These are phyloP conservation scores for Pherbina coryleti DNA, from an alignment of 2,888 invertebrate species.

Conservation along the genomic window DNA sequence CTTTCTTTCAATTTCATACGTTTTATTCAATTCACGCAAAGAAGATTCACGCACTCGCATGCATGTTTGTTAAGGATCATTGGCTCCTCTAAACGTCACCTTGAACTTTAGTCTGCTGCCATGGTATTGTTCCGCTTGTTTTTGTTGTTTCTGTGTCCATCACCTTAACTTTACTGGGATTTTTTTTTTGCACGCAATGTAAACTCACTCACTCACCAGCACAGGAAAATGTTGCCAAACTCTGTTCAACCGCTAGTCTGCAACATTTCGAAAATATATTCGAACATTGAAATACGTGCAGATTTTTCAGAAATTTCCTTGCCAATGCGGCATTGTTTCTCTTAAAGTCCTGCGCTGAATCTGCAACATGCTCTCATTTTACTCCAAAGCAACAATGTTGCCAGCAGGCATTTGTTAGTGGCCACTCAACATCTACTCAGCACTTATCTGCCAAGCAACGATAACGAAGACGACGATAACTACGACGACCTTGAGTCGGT, in stretches of 20 bases:
- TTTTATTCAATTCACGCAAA: background rate
- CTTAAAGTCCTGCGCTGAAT: conserved; percentile 20
- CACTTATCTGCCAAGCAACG: background rate
- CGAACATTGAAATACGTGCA: background rate
- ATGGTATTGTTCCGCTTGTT: background rate
- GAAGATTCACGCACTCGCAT: background rate
- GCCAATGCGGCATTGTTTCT: background rate
- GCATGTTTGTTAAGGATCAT: conserved; percentile 15
- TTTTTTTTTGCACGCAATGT: too few relatives aligned
- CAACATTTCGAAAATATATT: background rate
- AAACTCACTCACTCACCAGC: background rate
- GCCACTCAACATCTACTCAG: too few relatives aligned
- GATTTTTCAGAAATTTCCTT: background rate
- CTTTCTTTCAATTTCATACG: background rate
- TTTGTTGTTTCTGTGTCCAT: conserved; percentile 10
- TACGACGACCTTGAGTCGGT: background rate
- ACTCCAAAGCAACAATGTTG: background rate
- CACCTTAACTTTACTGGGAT: conserved; percentile 1
- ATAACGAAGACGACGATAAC: background rate
- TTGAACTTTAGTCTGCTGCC: conserved; percentile 29
- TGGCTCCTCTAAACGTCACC: conserved; percentile 25
- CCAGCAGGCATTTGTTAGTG: too few relatives aligned
- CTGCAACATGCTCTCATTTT: background rate
- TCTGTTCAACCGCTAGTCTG: background rate
- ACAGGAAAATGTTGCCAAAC: background rate